Percentiles rank a stretch among this genome's conserved stretches.
Evolutionary conservation across 2,888 invertebrate genomes (phyloP).

Genomic region (Agriopis marginaria): DNA sequence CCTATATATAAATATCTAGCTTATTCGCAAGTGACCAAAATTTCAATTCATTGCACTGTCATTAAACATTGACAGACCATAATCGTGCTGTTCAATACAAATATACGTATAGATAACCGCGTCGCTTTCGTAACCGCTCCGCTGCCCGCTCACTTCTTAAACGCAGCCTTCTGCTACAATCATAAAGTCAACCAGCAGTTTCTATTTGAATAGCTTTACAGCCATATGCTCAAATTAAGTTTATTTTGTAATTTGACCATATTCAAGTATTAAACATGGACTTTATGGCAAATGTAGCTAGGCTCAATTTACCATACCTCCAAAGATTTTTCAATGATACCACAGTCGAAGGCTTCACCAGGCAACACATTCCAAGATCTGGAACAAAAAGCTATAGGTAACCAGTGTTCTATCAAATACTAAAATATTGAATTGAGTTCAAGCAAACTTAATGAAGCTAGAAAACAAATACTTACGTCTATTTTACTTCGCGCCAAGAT

Average conservation of each 20-base stretch:
- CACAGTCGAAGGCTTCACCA: slow-evolving; percentile 25
- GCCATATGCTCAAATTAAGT: neutral
- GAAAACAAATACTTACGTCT: slow-evolving; percentile 28
- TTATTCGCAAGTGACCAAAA: neutral
- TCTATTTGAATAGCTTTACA: neutral
- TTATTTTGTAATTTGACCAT: neutral
- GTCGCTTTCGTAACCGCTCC: neutral
- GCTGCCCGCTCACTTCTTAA: neutral
- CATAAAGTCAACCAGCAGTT: neutral
- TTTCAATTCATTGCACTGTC: neutral
- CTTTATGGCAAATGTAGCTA: neutral
- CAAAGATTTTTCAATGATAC: slow-evolving; percentile 13
- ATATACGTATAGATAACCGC: neutral
- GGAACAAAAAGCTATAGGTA: slow-evolving; percentile 26
- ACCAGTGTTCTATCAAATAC: neutral
- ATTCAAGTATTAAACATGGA: neutral
- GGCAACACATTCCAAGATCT: slow-evolving; percentile 15
- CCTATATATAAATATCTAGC: too few relatives aligned
- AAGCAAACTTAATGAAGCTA: slow-evolving; percentile 21
- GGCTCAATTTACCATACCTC: slow-evolving; percentile 5
- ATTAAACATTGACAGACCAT: neutral
- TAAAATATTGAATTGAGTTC: neutral
- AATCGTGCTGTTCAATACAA: neutral
- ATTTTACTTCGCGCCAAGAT: neutral
- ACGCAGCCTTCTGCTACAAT: neutral